Evolutionary conservation across 2,113 vertebrate species (phyloP), one percentile per base, ranked within the genome.

Genomic region (Cavia aperea): DNA sequence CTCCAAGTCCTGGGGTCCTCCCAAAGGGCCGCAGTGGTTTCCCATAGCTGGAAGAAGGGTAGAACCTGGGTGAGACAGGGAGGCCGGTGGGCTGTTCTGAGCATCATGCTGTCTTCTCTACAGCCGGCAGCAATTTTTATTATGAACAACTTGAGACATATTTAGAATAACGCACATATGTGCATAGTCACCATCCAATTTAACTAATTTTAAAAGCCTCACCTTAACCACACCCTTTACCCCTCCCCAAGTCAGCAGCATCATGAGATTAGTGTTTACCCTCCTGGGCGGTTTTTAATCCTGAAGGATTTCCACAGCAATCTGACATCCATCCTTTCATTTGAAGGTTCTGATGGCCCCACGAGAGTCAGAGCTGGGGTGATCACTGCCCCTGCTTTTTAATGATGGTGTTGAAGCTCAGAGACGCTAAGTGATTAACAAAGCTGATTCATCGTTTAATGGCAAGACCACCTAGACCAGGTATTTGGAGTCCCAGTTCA

Each of bases 31-130:
- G 33, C 97, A 98, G 94, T 98, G 98, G 93, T 98, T 97, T 94
- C 98, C 98, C 85, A 97, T 97, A 7, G 97, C 98, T 99, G 96
- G 4, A 23, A 84, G 75, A 86, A 68, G 7, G 0, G 88, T 78
- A 91, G 82, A 90, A 29, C 39, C 1, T 84, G 82, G 81, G 65
- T 82, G 33, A 43, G 15, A 65, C 29, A 84, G 31, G 18, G 18
- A 65, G 26, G 23, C 29, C 21, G 1, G 12, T 21, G 14, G 21
- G 23, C 6, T 81, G 21, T 1, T 39, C 31, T 23, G 24, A 75
- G 43, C 6, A 24, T 9, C 4, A 4, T 36, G 29, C 15, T 60
- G n/a, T 15, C 1, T 24, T 54, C n/a, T 56, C 46, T 81, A 16
- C 12, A 63, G 43, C 21, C 73, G n/a, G 78, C 51, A 63, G 75